A percentile compares a stretch with the other conserved stretches of the same genome.
Conservation (phyloP, 1,140 invertebrate species). For the Forficula auricularia region DNA sequence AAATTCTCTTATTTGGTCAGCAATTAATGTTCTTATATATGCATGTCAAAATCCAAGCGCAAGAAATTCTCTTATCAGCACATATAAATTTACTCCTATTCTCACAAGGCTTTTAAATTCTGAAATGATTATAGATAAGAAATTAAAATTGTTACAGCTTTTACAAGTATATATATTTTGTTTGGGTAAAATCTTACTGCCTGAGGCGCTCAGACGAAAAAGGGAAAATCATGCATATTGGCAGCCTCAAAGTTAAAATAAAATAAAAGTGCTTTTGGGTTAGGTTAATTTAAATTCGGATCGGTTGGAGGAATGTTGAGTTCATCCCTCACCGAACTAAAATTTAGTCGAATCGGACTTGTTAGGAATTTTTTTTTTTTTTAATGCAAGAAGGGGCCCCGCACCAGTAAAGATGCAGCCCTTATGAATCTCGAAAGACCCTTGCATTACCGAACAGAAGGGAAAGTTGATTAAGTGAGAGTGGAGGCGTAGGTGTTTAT, state of each 20-base stretch:
- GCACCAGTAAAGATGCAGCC: no score
- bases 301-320: background rate
- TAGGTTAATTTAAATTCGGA: background rate
- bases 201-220: no score
- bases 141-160: constrained; percentile 30
- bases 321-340: background rate
- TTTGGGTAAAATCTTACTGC: background rate
- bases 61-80: constrained; percentile 39
- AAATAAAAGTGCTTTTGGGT: background rate
- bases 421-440: no score
- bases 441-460: no score
- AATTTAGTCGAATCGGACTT: background rate
- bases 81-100: constrained; percentile 47
- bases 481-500: no score
- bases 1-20: constrained; percentile 32
- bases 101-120: constrained; percentile 36
- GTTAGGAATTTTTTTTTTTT: background rate
- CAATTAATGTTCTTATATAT: constrained; percentile 38
- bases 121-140: constrained; percentile 32
- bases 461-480: no score
- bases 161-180: constrained; percentile 26
- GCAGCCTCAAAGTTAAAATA: background rate
- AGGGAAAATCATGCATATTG: background rate
- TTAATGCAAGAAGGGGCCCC: no score
- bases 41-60: constrained; percentile 38